A percentile compares a stretch with the other conserved stretches of the same genome.
Conservation (phyloP, 53 echinoderm and acorn worm genomes). For the Echinometra lucunter region DNA sequence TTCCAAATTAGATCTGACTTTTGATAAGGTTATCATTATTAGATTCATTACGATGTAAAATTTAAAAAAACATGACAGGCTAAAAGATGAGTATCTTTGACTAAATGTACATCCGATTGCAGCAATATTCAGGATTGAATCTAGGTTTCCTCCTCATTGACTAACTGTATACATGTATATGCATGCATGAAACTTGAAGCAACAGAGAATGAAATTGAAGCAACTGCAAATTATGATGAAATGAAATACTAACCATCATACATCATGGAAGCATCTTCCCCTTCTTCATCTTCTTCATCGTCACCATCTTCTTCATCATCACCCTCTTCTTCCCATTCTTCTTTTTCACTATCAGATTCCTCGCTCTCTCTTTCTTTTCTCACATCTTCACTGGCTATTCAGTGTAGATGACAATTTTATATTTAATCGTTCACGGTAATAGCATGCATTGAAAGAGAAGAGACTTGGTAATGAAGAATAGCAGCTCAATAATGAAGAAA, state of each 20-base stretch:
- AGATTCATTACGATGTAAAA: too few relatives aligned
- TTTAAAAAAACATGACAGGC: too few relatives aligned
- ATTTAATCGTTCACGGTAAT: constrained; percentile 11
- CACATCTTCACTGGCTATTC: not conserved
- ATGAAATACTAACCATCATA: constrained; percentile 52
- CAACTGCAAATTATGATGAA: too few relatives aligned
- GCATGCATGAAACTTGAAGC: not conserved
- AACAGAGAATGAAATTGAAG: not conserved
- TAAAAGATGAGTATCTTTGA: too few relatives aligned
- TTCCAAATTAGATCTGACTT: too few relatives aligned
- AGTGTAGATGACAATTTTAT: not conserved
- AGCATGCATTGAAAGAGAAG: constrained; percentile 62
- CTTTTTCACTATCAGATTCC: not conserved
- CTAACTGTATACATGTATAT: too few relatives aligned
- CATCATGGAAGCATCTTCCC: not conserved
- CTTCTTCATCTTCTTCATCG: constrained; percentile 11
- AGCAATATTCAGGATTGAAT: too few relatives aligned
- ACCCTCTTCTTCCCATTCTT: constrained; percentile 22
- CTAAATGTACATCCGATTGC: too few relatives aligned
- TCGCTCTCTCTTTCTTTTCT: not conserved
- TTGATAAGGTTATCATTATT: too few relatives aligned
- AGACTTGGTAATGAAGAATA: not conserved
- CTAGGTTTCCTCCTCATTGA: too few relatives aligned
- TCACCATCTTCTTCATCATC: not conserved
- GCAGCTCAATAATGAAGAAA: not conserved